These are phyloP conservation scores for Tachuris rubrigastra DNA, from an alignment of 2,113 vertebrate genomes.

Conservation along the genomic window DNA sequence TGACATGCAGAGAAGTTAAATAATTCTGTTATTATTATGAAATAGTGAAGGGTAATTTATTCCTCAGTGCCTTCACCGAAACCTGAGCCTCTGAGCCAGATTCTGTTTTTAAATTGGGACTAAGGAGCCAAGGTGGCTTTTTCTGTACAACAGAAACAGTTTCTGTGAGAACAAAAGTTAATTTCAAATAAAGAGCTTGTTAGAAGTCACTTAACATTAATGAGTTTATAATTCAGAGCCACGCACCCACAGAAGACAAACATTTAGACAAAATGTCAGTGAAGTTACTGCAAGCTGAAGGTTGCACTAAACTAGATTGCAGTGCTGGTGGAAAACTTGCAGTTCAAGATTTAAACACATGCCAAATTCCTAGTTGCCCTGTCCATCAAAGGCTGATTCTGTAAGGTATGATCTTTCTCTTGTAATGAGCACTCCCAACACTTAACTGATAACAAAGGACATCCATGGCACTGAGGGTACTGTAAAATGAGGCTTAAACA, in stretches of 20 bases:
- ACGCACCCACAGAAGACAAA: neutral
- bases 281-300: neutral
- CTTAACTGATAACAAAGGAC: neutral
- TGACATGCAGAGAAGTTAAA: neutral
- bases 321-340: neutral
- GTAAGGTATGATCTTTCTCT: neutral
- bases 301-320: neutral
- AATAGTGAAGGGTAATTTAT: neutral
- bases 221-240: neutral
- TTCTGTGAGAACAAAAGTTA: neutral
- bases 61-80: neutral
- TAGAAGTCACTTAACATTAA: neutral
- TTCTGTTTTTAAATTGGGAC: neutral
- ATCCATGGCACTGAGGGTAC: neutral
- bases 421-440: neutral
- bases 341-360: neutral
- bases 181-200: neutral
- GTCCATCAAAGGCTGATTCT: neutral
- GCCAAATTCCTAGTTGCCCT: neutral
- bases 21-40: neutral
- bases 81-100: neutral
- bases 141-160: neutral
- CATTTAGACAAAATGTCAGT: neutral
- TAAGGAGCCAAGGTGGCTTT: neutral
- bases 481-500: neutral